Percentiles rank a stretch among this genome's conserved stretches.
Evolutionary conservation across 2,888 invertebrate genomes (phyloP).

Genomic region (Perizoma flavofasciatum): DNA sequence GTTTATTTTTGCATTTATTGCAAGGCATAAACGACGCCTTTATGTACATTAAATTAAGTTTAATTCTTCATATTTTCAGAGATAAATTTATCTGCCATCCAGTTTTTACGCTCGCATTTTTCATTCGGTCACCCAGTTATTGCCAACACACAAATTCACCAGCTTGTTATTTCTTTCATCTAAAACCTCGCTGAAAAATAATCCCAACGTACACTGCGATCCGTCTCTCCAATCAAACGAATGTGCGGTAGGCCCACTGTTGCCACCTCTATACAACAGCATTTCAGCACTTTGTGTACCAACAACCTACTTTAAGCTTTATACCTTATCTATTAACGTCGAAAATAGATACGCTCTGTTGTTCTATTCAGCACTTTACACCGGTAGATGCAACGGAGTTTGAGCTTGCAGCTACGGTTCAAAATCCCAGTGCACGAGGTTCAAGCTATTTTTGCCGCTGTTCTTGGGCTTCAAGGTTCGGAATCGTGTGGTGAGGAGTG

Average conservation of each 20-base stretch:
- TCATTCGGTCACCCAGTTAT: background rate
- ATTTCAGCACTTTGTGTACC: conserved; percentile 18
- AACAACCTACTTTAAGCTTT: conserved; percentile 19
- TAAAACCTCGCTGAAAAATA: conserved; percentile 18
- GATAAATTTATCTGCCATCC: no score
- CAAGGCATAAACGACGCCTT: no score
- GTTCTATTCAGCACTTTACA: conserved; percentile 7
- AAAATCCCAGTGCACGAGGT: conserved; percentile 7
- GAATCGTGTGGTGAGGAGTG: conserved; percentile 20
- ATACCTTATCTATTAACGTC: conserved; percentile 9
- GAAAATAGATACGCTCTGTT: conserved; percentile 11
- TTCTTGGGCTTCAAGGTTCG: conserved; percentile 1
- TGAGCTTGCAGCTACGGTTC: conserved; percentile 14
- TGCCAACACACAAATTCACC: conserved; percentile 4
- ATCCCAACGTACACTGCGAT: conserved; percentile 11
- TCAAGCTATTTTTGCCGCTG: background rate
- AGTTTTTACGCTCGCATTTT: no score
- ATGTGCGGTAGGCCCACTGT: conserved; percentile 25
- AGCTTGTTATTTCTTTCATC: conserved; percentile 11
- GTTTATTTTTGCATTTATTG: no score
- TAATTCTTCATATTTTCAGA: no score
- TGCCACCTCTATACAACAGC: conserved; percentile 19
- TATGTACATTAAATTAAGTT: no score
- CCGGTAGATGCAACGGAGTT: conserved; percentile 6
- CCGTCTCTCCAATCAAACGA: conserved; percentile 24